Conservation (phyloP, 1,140 invertebrate species). For the Lasaia peninsularis region DNA sequence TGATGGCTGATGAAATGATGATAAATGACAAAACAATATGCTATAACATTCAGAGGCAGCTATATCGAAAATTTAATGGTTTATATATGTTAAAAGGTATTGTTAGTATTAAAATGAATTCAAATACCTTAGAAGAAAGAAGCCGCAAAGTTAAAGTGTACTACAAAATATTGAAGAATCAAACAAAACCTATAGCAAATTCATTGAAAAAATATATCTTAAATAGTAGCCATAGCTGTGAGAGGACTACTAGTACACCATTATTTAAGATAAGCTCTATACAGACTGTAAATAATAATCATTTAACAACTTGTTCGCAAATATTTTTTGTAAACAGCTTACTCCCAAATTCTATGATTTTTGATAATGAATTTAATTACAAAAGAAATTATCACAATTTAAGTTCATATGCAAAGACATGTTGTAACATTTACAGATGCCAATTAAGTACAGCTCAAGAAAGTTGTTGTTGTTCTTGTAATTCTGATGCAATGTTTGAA, state of each 20-base stretch:
- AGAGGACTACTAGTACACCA: background rate
- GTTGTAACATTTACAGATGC: conserved; percentile 44
- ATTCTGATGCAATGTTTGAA: conserved; percentile 60
- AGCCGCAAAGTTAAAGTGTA: background rate
- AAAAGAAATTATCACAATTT: background rate
- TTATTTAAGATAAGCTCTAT: background rate
- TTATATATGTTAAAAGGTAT: background rate
- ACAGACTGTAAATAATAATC: background rate
- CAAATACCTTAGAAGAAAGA: background rate
- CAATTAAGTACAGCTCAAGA: conserved; percentile 44
- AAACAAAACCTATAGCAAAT: conserved; percentile 19
- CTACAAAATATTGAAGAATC: background rate
- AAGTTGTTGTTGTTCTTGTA: conserved; percentile 51
- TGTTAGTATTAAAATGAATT: background rate
- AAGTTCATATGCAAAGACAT: background rate
- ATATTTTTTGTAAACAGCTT: background rate
- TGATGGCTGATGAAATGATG: no score
- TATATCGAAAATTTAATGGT: background rate
- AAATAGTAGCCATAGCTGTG: background rate
- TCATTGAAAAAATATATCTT: background rate
- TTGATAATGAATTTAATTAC: background rate
- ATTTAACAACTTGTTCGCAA: background rate
- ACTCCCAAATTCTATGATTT: background rate
- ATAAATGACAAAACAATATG: no score
- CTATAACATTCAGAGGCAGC: background rate